These are phyloP conservation scores for Brachyhypopomus gauderio DNA, from an alignment of 2,113 vertebrate genomes.

Conservation along the genomic window DNA sequence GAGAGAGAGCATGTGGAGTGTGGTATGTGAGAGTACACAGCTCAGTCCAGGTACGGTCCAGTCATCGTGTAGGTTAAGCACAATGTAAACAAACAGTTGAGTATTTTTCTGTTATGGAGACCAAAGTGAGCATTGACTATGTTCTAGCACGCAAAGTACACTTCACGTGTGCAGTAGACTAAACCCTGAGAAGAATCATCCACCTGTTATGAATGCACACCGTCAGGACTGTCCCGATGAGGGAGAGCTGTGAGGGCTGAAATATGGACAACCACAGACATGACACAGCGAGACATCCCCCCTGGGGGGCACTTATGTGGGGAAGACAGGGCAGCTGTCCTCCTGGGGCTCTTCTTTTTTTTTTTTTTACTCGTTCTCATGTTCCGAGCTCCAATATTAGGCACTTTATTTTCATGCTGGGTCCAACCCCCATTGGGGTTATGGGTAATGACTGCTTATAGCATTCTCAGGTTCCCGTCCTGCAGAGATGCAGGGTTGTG, in stretches of 20 bases:
- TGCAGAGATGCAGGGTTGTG: not conserved
- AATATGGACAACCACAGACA: not conserved
- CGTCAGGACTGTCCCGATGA: not conserved
- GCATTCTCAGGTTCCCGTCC: conserved; percentile 39
- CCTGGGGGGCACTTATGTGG: not conserved
- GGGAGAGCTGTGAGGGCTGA: not conserved
- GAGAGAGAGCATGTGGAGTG: not conserved
- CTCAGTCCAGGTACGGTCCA: not conserved
- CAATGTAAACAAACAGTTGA: conserved; percentile 10
- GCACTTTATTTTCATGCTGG: conserved; percentile 41
- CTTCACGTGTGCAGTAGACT: not conserved
- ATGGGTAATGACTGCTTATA: not conserved
- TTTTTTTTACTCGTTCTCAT: conserved; percentile 47
- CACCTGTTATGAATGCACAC: not conserved
- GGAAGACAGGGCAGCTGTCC: conserved; percentile 9
- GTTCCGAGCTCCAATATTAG: conserved; percentile 53
- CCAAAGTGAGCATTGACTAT: not conserved
- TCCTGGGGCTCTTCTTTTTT: conserved; percentile 2
- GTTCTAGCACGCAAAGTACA: not conserved
- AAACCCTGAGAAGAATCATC: not conserved
- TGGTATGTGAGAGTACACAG: not conserved
- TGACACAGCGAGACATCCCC: not conserved
- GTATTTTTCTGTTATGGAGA: conserved; percentile 8
- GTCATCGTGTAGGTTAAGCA: not conserved
- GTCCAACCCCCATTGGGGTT: conserved; percentile 28